Base-by-base conservation (phyloP, 2,888 invertebrate species). In the Drosophila imparisetae region DNA sequence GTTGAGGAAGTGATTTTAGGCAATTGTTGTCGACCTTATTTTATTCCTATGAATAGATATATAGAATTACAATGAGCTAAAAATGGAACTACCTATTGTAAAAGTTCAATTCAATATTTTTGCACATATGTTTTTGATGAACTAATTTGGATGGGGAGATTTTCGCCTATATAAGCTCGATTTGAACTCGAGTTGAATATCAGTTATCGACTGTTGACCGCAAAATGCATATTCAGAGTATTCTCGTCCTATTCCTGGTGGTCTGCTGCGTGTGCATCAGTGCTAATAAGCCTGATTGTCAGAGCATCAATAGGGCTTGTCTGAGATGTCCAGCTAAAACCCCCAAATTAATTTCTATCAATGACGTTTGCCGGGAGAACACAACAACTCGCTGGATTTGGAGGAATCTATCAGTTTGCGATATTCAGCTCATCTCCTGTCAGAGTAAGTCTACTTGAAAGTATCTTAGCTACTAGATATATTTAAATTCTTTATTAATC, bases 361-460 rank as follows among this genome's bases (percentile, higher is more conserved):
- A 81, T 65, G n/a, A 59, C 24, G 3, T 8, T 1, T 82, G 83
- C 34, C 75, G 68, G 0, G 5, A 1, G 0, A 52, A 2, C 5
- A 45, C 72, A 2, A 13, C 24, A 2, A 2, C 18, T 0, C 49
- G 29, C 6, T 73, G 66, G 64, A 29, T 67, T 21, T 82, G 82
- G 83, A 57, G 48, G 10, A 13, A 70, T 18, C 21, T 72, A 27
- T 34, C 48, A 0, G 27, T 32, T 29, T 82, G 82, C 18, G 70
- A 83, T 5, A 27, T 83, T 52, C 69, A 68, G 30, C 57, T 53
- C 10, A 53, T 82, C n/a, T 68, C 64, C n/a, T 82, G 82, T 32
- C 48, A 21, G 36, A 59, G 83, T 83, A 48, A 72, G 79, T 60
- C 1, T 0, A n/a, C 13, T 5, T 11, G 13, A n/a, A 18, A 45